Base-by-base conservation (phyloP, 2,797 vertebrate species). In the Ptychadena robeensis region DNA sequence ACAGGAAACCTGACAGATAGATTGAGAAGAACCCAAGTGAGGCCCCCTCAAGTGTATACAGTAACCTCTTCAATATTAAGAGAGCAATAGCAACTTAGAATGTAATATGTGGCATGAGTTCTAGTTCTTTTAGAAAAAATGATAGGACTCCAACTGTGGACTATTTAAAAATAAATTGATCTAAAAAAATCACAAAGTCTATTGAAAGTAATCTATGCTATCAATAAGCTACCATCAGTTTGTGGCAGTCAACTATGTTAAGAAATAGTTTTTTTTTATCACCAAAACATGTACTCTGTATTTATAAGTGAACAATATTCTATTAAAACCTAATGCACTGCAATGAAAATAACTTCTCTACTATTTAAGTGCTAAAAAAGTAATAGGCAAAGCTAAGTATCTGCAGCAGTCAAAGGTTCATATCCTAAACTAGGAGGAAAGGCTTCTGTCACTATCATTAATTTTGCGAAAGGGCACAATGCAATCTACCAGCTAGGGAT, bases 381-480 rank as follows among this genome's bases (percentile, higher is more conserved):
- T 8, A 30, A 81, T 18, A 2, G 38, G 53, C 0, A 18, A 22
- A 5, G 64, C 12, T 63, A 30, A 61, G 14, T 11, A 32, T 68
- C 3, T 2, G 15, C 10, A 78, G 68, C 73, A 18, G 80, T 80
- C 61, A 67, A 68, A 57, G 72, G 15, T 0, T 5, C 0, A 65
- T 25, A 32, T 83, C 68, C 74, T 35, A 37, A 82, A 38, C 72
- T 65, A 78, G 70, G 68, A 83, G 27, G 35, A 87, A 89, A 86
- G 53, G 59, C 2, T 82, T 86, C 61, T 80, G 69, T 83, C 87
- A 76, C 28, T 79, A 83, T 71, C 72, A 75, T 86, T 87, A 69
- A 84, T 87, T 87, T 86, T 71, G 59, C 85, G 65, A 87, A 86
- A 85, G 70, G 66, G 35, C 79, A 86, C 63, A 68, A 74, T 82